phyloP scores from a whole-genome alignment of 37 sponge, comb jelly and placozoan genomes.

The Chondrilla cf. caribensis region DNA sequence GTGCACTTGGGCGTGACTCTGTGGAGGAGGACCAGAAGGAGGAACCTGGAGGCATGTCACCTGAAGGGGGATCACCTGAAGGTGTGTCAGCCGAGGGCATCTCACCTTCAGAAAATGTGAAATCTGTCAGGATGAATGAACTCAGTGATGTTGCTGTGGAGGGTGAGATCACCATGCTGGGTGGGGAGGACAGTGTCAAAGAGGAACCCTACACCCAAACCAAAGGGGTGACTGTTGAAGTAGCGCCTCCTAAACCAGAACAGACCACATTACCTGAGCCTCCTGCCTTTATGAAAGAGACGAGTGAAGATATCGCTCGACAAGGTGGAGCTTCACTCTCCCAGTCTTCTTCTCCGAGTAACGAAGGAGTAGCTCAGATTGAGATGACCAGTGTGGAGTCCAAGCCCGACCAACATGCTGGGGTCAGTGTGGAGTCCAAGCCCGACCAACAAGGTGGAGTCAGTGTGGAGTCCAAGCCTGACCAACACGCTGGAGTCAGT shows the following conservation, averaged over 20 bases:
- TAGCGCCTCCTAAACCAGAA: too few relatives aligned
- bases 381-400: constrained; percentile 2
- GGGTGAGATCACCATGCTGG: too few relatives aligned
- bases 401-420: not conserved
- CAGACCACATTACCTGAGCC: not conserved
- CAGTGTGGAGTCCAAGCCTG: not conserved
- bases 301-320: not conserved
- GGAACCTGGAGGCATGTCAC: not conserved
- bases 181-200: too few relatives aligned
- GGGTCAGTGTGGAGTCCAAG: not conserved
- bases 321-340: not conserved
- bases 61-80: not conserved
- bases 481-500: not conserved
- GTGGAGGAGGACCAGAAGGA: constrained; percentile 11
- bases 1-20: constrained; percentile 55
- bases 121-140: not conserved
- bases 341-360: not conserved
- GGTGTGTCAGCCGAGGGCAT: not conserved
- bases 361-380: not conserved
- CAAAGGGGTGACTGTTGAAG: too few relatives aligned
- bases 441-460: not conserved
- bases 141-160: not conserved
- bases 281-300: not conserved
- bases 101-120: not conserved
- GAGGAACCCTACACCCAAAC: too few relatives aligned